A percentile compares a stretch with the other conserved stretches of the same genome.
Evolutionary conservation across 2,113 vertebrate genomes (phyloP).

Genomic region (Halichoerus grypus): DNA sequence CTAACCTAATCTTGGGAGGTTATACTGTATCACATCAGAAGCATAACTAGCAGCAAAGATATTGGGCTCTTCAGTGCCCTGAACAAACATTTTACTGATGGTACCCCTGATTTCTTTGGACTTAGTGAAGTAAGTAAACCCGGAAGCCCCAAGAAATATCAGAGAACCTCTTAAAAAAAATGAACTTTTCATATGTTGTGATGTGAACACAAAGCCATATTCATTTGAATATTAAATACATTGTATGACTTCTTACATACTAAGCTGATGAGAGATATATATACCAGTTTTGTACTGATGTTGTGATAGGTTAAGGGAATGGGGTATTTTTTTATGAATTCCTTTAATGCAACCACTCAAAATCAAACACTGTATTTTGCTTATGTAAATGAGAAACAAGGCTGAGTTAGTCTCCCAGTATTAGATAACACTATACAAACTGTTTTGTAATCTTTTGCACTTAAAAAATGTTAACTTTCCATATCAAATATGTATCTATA

Average conservation of each 20-base stretch:
- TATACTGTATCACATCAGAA: background rate
- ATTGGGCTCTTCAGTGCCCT: background rate
- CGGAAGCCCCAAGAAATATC: background rate
- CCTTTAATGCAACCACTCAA: slow-evolving; percentile 10
- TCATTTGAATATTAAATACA: background rate
- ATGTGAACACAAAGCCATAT: background rate
- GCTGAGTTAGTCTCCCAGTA: background rate
- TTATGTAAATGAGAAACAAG: background rate
- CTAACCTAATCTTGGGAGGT: background rate
- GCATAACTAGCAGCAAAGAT: slow-evolving; percentile 23
- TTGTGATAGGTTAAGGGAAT: background rate
- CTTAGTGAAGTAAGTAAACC: background rate
- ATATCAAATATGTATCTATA: background rate
- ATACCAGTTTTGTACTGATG: background rate
- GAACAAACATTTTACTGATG: slow-evolving; percentile 39
- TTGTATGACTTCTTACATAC: background rate
- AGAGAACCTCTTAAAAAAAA: background rate
- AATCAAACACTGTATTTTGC: background rate
- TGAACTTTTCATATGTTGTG: background rate
- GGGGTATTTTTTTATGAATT: background rate
- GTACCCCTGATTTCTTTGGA: background rate
- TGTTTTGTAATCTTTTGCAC: background rate
- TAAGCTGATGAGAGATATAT: background rate
- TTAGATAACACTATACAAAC: background rate
- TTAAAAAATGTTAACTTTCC: slow-evolving; percentile 8